Evolutionary conservation across 2,113 vertebrate genomes (phyloP).

Genomic region (Cranoglanis bouderius): DNA sequence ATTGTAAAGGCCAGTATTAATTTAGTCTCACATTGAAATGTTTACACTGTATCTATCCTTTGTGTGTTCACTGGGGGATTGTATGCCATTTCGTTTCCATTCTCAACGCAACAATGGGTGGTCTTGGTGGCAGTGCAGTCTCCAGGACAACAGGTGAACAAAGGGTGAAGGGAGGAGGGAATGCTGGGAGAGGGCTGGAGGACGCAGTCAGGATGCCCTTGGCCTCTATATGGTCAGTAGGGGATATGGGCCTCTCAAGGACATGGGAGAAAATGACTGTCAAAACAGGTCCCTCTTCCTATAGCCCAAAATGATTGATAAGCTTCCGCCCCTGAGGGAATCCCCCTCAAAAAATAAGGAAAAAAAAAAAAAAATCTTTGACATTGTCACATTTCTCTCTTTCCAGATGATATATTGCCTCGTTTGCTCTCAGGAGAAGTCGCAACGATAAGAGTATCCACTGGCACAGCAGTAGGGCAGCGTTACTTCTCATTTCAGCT

Average conservation of each 20-base stretch:
- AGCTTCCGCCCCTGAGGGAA: constrained; percentile 50
- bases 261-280: constrained; percentile 57
- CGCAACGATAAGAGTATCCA: constrained; percentile 41
- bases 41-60: constrained; percentile 29
- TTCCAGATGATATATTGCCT: constrained; percentile 46
- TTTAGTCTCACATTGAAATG: constrained; percentile 16
- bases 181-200: constrained; percentile 57
- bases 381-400: constrained; percentile 42
- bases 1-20: neutral
- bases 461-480: constrained; percentile 37
- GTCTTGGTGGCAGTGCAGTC: constrained; percentile 66
- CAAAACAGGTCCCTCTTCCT: constrained; percentile 59
- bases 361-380: constrained; percentile 18
- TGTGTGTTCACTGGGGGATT: constrained; percentile 54
- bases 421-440: constrained; percentile 37
- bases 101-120: constrained; percentile 65
- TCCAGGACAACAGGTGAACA: constrained; percentile 77
- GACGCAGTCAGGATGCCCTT: constrained; percentile 65
- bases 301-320: constrained; percentile 70
- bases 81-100: constrained; percentile 68
- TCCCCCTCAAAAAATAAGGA: constrained; percentile 4
- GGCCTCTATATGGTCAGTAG: constrained; percentile 73
- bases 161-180: constrained; percentile 67
- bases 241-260: constrained; percentile 63
- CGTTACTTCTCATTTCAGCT: constrained; percentile 20